Conservation (phyloP, 2,888 invertebrate species). For the Chalcis sispes region DNA sequence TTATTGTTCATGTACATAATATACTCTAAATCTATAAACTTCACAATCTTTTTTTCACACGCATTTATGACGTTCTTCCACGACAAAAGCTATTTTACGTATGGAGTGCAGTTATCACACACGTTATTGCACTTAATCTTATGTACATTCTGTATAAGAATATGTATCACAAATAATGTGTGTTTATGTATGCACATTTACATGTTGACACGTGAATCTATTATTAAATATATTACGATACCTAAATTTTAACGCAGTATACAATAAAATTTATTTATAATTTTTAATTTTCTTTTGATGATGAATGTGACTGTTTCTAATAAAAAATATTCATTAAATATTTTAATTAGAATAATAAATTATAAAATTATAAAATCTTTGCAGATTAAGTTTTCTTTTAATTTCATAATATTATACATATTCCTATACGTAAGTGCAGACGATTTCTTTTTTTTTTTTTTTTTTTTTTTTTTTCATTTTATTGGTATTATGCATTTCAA, state of each 20-base stretch:
- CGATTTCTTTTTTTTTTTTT: too few relatives aligned
- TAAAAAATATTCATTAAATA: neutral
- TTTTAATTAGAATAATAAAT: neutral
- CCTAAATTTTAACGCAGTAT: neutral
- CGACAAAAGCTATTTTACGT: slow-evolving; percentile 44
- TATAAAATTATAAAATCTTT: too few relatives aligned
- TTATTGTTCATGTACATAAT: slow-evolving; percentile 44
- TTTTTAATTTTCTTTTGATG: too few relatives aligned
- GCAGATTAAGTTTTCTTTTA: too few relatives aligned
- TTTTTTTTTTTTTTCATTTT: too few relatives aligned
- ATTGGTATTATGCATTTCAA: too few relatives aligned
- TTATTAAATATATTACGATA: neutral
- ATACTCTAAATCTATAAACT: slow-evolving; percentile 49
- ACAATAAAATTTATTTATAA: too few relatives aligned
- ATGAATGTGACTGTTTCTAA: too few relatives aligned
- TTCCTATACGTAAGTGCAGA: too few relatives aligned
- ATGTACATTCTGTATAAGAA: slow-evolving; percentile 47
- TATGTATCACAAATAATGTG: slow-evolving; percentile 43
- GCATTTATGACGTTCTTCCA: slow-evolving; percentile 57
- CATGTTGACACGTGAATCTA: slow-evolving; percentile 9
- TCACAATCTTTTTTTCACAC: slow-evolving; percentile 54
- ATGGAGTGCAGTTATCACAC: slow-evolving; percentile 27
- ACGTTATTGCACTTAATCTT: slow-evolving; percentile 43
- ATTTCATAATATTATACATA: too few relatives aligned
- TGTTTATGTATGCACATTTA: slow-evolving; percentile 47